Base-by-base conservation (phyloP, 2,797 vertebrate genomes). In the Scyliorhinus canicula region DNA sequence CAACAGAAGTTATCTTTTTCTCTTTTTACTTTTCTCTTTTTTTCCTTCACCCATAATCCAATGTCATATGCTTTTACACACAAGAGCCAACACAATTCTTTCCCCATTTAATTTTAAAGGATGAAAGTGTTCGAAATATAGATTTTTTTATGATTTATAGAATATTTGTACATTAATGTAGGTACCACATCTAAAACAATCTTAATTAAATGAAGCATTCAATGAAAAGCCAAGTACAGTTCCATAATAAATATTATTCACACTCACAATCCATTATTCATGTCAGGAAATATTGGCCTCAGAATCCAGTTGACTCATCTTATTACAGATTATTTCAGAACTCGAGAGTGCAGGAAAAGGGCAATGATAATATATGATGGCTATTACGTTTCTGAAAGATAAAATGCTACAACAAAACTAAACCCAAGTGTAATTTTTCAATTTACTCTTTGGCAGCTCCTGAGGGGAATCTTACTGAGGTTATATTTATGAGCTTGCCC, bases 351-450 rank as follows among this genome's bases (percentile, higher is more conserved):
- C 44, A 47, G 79, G 79, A 82, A 47, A 82, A 82, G 77, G 77
- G 77, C 77, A 44, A 82, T 44, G 6, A 82, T 82, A 47, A 82
- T 47, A 44, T 82, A 82, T 82, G 79, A 82, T 82, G 44, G 79
- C 79, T 40, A 82, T 26, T 82, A 44, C 40, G 21, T 82, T 82
- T 8, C 14, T 26, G 21, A 82, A 82, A 82, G 79, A 47, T 82
- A 82, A 82, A 82, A 82, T 82, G 44, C 79, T 82, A 82, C 79
- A 82, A 82, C 79, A 82, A 82, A 82, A 82, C 79, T 47, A 47
- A 82, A 82, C 79, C 40, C 79, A 47, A 82, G 79, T 47, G 79
- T 82, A 82, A 82, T 47, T 82, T 82, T 82, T 82, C 44, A 82
- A 47, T 44, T 82, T 82, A 82, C 79, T 82, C 79, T 82, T 44